Percentiles rank a stretch among this genome's conserved stretches.
phyloP scores from a whole-genome alignment of 1,140 invertebrate species.

The Catajapyx aquilonaris region DNA sequence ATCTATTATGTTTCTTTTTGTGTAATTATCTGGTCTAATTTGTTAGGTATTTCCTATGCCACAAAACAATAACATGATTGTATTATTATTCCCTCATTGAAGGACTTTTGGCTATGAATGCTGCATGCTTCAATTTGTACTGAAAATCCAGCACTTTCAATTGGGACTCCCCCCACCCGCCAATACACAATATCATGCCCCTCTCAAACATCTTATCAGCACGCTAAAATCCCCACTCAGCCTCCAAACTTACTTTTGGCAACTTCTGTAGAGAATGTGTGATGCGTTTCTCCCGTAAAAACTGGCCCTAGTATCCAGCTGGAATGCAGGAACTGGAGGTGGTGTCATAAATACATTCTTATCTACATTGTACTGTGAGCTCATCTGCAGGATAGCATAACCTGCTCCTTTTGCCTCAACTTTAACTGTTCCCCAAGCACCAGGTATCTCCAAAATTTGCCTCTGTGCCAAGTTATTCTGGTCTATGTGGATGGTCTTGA shows the following conservation, averaged over 20 bases:
- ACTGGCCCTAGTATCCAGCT: slow-evolving; percentile 40
- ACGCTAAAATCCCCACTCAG: too few relatives aligned
- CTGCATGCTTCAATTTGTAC: too few relatives aligned
- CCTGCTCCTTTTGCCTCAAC: slow-evolving; percentile 76
- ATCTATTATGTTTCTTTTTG: too few relatives aligned
- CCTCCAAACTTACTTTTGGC: slow-evolving; percentile 49
- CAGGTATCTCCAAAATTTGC: slow-evolving; percentile 53
- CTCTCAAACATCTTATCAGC: too few relatives aligned
- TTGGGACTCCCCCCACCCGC: too few relatives aligned
- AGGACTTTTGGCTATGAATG: too few relatives aligned
- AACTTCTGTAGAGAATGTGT: slow-evolving; percentile 60
- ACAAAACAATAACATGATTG: too few relatives aligned
- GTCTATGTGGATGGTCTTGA: slow-evolving; percentile 41
- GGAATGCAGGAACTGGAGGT: slow-evolving; percentile 58
- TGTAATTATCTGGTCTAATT: too few relatives aligned
- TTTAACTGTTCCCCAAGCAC: slow-evolving; percentile 80
- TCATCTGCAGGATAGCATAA: slow-evolving; percentile 76
- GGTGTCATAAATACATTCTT: slow-evolving; percentile 60
- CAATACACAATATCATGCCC: too few relatives aligned
- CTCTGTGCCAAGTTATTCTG: slow-evolving; percentile 50
- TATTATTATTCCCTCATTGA: too few relatives aligned
- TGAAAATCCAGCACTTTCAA: too few relatives aligned
- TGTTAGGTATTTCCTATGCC: too few relatives aligned
- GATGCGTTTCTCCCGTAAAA: slow-evolving; percentile 84
- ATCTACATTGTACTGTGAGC: slow-evolving; percentile 89